These are phyloP conservation scores for Cephus nigrinus DNA, from an alignment of 2,888 invertebrate species.

Conservation along the genomic window DNA sequence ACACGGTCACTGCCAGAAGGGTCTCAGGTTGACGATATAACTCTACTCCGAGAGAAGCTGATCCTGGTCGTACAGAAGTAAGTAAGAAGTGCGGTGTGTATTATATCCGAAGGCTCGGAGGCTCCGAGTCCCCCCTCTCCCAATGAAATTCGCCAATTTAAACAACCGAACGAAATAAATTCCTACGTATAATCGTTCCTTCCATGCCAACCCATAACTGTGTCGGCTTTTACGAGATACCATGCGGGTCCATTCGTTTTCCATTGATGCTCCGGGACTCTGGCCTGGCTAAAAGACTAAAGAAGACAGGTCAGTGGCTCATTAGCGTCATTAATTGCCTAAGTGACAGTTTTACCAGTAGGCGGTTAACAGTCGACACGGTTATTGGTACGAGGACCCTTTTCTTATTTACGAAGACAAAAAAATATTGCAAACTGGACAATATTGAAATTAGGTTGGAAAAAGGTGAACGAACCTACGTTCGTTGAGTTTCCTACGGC, in stretches of 20 bases:
- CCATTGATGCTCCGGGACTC: slow-evolving; percentile 9
- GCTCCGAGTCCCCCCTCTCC: slow-evolving; percentile 19
- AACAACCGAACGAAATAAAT: slow-evolving; percentile 22
- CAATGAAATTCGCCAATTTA: slow-evolving; percentile 17
- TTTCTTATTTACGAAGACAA: not conserved
- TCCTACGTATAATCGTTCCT: slow-evolving; percentile 19
- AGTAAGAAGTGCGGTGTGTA: not conserved
- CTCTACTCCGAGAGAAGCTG: not conserved
- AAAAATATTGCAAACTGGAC: not conserved
- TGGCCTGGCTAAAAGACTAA: not conserved
- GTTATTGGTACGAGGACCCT: not conserved
- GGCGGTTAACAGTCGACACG: not conserved
- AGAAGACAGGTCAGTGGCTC: not conserved
- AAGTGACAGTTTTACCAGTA: not conserved
- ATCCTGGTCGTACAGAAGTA: not conserved
- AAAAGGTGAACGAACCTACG: not conserved
- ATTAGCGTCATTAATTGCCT: not conserved
- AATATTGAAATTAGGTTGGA: not conserved
- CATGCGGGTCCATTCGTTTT: slow-evolving; percentile 22
- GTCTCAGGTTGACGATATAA: not conserved
- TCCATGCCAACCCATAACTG: slow-evolving; percentile 16
- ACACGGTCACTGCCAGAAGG: not conserved
- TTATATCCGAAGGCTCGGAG: not conserved
- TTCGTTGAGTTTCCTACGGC: too few species aligned
- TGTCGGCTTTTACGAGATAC: slow-evolving; percentile 11